Percentiles rank a stretch among this genome's conserved stretches.
Evolutionary conservation across 2,113 vertebrate genomes (phyloP).

Genomic region (Ageneiosus marmoratus): DNA sequence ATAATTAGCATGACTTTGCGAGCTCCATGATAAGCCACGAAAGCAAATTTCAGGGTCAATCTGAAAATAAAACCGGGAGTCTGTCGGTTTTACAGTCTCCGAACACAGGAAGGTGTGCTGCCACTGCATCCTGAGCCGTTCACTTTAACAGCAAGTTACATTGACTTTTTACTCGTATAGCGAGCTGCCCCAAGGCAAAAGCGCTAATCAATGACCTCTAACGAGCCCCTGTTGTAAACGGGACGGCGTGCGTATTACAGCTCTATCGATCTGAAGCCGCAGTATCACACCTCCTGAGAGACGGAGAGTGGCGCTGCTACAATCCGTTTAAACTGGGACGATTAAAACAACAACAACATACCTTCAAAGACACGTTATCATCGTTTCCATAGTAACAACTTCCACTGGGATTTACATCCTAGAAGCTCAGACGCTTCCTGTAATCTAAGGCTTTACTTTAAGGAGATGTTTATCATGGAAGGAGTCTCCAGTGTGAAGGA

Average conservation of each 20-base stretch:
- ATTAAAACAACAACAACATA: background rate
- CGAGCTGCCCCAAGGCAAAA: constrained; percentile 37
- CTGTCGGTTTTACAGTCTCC: constrained; percentile 8
- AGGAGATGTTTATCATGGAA: background rate
- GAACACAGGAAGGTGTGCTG: background rate
- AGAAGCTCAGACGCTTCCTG: too few species aligned
- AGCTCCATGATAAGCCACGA: background rate
- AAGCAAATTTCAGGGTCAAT: constrained; percentile 5
- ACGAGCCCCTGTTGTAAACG: constrained; percentile 37
- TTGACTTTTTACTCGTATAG: constrained; percentile 49
- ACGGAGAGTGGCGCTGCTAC: background rate
- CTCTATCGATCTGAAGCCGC: constrained; percentile 45
- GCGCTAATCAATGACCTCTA: constrained; percentile 53
- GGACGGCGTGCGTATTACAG: constrained; percentile 33
- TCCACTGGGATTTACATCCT: too few species aligned
- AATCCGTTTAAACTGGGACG: background rate
- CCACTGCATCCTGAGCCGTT: constrained; percentile 25
- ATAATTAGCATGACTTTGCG: background rate
- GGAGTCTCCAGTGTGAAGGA: constrained; percentile 4
- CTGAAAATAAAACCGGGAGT: background rate
- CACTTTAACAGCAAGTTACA: constrained; percentile 42
- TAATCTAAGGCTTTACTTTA: background rate
- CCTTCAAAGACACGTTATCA: background rate
- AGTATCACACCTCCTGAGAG: constrained; percentile 28
- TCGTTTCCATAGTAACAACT: background rate